Evolutionary conservation across 2,113 vertebrate species (phyloP), one percentile per base, ranked within the genome.

Genomic region (Oryzias curvinotus): DNA sequence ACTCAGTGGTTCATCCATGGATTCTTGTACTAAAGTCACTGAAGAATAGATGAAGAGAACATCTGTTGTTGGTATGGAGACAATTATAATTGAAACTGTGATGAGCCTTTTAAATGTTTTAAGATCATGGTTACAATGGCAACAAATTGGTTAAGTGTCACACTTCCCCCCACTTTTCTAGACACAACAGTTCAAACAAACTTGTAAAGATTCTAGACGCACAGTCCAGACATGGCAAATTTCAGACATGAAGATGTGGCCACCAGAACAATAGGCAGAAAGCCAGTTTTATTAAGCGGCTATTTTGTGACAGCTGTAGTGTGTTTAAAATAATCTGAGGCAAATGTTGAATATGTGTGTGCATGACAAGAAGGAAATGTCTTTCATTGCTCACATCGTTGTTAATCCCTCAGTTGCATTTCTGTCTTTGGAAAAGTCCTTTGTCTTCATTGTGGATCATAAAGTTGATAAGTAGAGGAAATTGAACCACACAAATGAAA

Each of bases 1-100:
- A 88, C 78, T 87, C 84, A 78, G 15, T n/a, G 68, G n/a, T 23
- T 7, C 25, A 51, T 73, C 62, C 56, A 16, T 66, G 59, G 43
- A 46, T 46, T 66, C 57, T 66, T 65, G 15, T 14, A 19, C 14
- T 47, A 58, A 14, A 28, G 47, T 76, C 73, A 73, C 57, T 62
- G 4, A 42, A 10, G 68, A 72, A 73, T 71, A 61, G 15, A 58
- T 41, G 43, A 5, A 42, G 57, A 28, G 17, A 47, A 51, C 68
- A 78, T 56, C 59, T 81, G 69, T 65, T 65, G 59, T 50, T 57
- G 36, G 36, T 36, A 36, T 36, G 36, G 8, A 36, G 36, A 12
- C 36, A 36, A 12, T 12, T 36, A 12, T 3, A 23, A 3, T 23
- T 23, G 21, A 23, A 23, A 23, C 21, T 36, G 36, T 36, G 3